Evolutionary conservation across 2,888 invertebrate species (phyloP), one percentile per base, ranked within the genome.

Genomic region (Eristalis pertinax): DNA sequence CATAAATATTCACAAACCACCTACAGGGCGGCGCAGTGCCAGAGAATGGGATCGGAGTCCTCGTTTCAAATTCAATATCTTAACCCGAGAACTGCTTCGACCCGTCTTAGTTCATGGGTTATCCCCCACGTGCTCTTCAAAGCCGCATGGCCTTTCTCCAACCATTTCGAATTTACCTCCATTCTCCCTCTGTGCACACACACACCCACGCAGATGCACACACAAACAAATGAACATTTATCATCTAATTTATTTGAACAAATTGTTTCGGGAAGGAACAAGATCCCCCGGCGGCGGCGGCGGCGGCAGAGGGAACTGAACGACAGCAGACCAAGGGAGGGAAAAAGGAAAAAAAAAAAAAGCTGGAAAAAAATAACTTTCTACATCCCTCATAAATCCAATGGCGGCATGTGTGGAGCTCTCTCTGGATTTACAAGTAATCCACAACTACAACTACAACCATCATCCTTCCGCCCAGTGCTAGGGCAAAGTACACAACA

Each of bases 211-310:
- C 8, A 1, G 19, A 19, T 15, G 32, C 67, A 41, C 68, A 50
- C 62, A 19, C 70, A 35, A 5, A 10, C 60, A 13, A 43, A 15
- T 32, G 11, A 85, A 75, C 75, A 84, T 79, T 78, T 75, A 78
- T 75, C 78, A 79, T 86, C 67, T 75, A 86, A 83, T 83, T 86
- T 79, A 83, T 86, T 78, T 83, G 74, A 72, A 79, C 75, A 76
- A 83, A 83, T 86, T 73, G 73, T 77, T 85, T 26, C 60, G 60
- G 70, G 50, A 19, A 24, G 65, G 32, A 67, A n/a, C 26, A 65
- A 38, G n/a, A 19, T 50, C 50, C 50, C 19, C n/a, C 50, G 50
- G 8, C 50, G 50, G 19, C 8, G 50, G 50, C 19, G 8, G 8
- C 2, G n/a, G 2, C 50, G 50, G 8, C 50, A 19, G 50, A 58